Evolutionary conservation across 92 coral and sea anemone species (phyloP).

Genomic region (Phymanthus crucifer): DNA sequence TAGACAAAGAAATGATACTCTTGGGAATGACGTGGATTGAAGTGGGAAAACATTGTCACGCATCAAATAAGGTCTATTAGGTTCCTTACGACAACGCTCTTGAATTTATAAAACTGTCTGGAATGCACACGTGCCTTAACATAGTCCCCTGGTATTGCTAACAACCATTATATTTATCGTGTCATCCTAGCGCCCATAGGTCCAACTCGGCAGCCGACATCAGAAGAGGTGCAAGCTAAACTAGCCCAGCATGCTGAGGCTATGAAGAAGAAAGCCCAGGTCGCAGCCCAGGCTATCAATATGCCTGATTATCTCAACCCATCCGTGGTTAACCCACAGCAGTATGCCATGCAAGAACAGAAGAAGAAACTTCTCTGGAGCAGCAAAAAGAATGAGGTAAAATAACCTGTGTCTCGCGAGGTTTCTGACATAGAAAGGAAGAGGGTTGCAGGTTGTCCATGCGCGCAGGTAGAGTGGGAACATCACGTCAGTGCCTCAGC

Average conservation of each 20-base stretch:
- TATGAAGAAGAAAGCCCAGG: conserved; percentile 84
- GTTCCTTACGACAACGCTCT: too few species aligned
- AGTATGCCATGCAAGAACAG: conserved; percentile 89
- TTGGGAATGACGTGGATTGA: too few species aligned
- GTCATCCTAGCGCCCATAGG: conserved; percentile 20
- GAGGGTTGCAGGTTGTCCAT: too few species aligned
- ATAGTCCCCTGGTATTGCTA: neutral
- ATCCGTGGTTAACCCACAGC: conserved; percentile 96
- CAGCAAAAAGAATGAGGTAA: conserved; percentile 81
- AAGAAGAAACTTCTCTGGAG: conserved; percentile 95
- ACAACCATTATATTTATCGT: neutral
- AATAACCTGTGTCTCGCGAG: too few species aligned
- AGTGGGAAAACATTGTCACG: too few species aligned
- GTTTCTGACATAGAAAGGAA: too few species aligned
- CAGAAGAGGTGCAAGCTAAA: conserved; percentile 91
- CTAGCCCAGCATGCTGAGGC: conserved; percentile 91
- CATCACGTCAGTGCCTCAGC: too few species aligned
- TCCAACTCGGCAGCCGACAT: conserved; percentile 67
- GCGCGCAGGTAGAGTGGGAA: too few species aligned
- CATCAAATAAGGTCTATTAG: too few species aligned
- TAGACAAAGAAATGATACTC: too few species aligned
- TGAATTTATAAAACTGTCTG: neutral
- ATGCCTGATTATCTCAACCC: conserved; percentile 94
- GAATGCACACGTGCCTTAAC: too few species aligned
- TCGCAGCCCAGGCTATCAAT: conserved; percentile 79